Conservation (phyloP, 2,888 invertebrate species). For the Teleiodes luculella region DNA sequence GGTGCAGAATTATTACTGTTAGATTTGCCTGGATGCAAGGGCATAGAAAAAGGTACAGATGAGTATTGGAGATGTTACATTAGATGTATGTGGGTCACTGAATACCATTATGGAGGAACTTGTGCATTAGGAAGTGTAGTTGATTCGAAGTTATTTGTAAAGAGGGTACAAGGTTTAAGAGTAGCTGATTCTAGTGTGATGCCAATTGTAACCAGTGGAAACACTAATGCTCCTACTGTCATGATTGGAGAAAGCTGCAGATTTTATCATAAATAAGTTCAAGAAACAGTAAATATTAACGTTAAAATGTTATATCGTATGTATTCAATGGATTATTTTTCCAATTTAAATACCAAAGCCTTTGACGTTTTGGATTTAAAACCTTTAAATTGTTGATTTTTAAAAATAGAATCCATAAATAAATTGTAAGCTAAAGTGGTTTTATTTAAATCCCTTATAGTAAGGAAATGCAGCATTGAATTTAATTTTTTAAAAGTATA, state of each 20-base stretch:
- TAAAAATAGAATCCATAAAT: no score
- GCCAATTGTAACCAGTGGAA: conserved; percentile 83
- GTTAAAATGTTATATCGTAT: no score
- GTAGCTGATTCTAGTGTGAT: conserved; percentile 87
- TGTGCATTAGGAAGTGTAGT: conserved; percentile 87
- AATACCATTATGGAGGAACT: conserved; percentile 84
- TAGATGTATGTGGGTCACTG: conserved; percentile 80
- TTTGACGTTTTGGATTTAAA: no score
- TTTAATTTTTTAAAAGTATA: no score
- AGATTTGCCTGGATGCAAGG: conserved; percentile 25
- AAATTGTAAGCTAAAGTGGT: no score
- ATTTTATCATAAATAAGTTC: neutral
- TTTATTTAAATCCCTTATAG: no score
- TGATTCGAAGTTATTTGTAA: conserved; percentile 79
- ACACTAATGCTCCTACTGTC: conserved; percentile 70
- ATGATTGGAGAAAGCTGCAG: conserved; percentile 32
- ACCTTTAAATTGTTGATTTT: no score
- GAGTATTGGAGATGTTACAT: conserved; percentile 83
- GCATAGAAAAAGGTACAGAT: conserved; percentile 65
- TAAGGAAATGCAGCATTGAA: no score
- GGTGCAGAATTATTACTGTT: conserved; percentile 38
- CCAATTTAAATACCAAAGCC: no score
- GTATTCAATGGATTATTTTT: no score
- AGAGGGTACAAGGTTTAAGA: conserved; percentile 80
- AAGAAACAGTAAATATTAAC: neutral